These are phyloP conservation scores for Antheraea yamamai DNA, from an alignment of 2,888 invertebrate genomes.

Conservation along the genomic window DNA sequence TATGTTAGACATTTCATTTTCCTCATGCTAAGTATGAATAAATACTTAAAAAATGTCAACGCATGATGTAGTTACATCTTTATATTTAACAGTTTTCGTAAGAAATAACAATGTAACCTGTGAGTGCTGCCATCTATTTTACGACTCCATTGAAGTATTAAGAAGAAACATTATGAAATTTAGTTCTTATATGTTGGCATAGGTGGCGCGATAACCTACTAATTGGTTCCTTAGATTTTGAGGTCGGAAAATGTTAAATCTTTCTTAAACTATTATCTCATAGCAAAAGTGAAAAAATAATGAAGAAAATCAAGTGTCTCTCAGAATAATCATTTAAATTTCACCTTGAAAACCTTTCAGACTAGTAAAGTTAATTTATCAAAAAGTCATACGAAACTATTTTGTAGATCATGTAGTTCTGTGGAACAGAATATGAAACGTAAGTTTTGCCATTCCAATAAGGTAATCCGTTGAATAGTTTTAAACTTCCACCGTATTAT, in stretches of 20 bases:
- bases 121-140: slow-evolving; percentile 1
- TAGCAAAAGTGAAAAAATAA: too few relatives aligned
- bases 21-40: not conserved
- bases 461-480: not conserved
- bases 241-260: not conserved
- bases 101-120: not conserved
- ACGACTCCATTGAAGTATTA: not conserved
- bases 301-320: too few relatives aligned
- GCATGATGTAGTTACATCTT: not conserved
- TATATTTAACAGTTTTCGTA: not conserved
- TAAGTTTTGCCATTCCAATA: not conserved
- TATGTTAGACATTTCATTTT: not conserved
- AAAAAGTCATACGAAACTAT: not conserved
- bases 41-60: not conserved
- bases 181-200: not conserved
- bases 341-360: too few relatives aligned
- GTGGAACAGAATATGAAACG: not conserved
- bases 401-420: not conserved
- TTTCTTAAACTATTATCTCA: too few relatives aligned
- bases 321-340: too few relatives aligned
- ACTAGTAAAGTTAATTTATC: not conserved
- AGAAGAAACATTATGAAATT: not conserved
- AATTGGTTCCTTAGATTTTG: not conserved
- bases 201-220: not conserved
- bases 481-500: not conserved